Conservation (phyloP, 2,797 vertebrate species). For the Florisuga fusca region DNA sequence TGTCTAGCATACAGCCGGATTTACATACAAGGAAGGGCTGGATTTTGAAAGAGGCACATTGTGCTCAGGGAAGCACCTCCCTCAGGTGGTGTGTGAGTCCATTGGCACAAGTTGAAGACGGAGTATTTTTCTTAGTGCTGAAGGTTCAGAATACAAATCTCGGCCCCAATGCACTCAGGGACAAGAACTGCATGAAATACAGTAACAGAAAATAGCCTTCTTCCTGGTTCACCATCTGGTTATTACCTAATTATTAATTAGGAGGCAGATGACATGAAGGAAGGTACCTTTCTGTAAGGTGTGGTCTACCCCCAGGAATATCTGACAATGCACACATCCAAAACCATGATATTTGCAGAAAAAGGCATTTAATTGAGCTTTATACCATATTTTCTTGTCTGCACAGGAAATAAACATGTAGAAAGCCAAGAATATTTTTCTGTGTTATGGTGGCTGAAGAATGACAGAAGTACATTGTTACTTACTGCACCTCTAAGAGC, state of each 20-base stretch:
- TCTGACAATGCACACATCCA: neutral
- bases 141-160: constrained; percentile 12
- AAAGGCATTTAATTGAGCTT: neutral
- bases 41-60: neutral
- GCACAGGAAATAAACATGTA: constrained; percentile 5
- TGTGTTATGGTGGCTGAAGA: neutral
- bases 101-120: neutral
- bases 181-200: neutral
- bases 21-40: neutral
- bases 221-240: constrained; percentile 20
- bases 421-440: neutral
- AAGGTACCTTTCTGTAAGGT: neutral
- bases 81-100: neutral
- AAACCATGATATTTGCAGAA: neutral
- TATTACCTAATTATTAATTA: constrained; percentile 43
- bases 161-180: neutral
- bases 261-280: neutral
- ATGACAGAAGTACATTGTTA: neutral
- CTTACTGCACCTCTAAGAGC: constrained; percentile 9
- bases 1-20: neutral
- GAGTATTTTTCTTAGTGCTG: neutral
- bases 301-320: neutral
- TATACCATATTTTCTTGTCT: neutral
- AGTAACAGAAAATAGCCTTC: neutral
- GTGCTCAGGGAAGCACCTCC: neutral